These are phyloP conservation scores for Acronicta psi DNA, from an alignment of 2,888 invertebrate genomes.

Conservation along the genomic window DNA sequence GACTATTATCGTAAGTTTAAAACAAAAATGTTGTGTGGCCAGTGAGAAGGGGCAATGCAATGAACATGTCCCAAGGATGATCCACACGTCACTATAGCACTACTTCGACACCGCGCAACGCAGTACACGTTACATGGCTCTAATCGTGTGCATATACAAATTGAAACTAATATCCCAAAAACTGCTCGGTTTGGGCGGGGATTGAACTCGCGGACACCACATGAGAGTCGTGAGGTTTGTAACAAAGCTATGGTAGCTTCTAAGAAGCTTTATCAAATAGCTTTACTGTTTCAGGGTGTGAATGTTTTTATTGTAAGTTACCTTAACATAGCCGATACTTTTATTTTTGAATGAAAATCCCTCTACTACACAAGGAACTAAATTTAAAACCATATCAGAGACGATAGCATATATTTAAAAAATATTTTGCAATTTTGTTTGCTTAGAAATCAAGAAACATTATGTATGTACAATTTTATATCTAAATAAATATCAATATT, in stretches of 20 bases:
- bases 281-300: neutral
- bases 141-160: constrained; percentile 73
- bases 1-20: neutral
- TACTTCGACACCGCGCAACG: constrained; percentile 77
- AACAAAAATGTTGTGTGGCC: constrained; percentile 55
- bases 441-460: too few relatives aligned
- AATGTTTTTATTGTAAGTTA: neutral
- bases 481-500: too few relatives aligned
- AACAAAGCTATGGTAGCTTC: constrained; percentile 13
- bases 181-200: constrained; percentile 1
- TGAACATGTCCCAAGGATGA: constrained; percentile 29
- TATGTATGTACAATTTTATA: too few relatives aligned
- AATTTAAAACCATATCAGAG: too few relatives aligned
- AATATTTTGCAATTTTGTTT: too few relatives aligned
- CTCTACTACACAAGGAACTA: too few relatives aligned
- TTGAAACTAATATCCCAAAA: constrained; percentile 7
- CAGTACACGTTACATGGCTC: constrained; percentile 70
- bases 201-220: constrained; percentile 42
- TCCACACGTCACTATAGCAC: constrained; percentile 69
- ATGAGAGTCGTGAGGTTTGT: neutral
- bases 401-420: too few relatives aligned
- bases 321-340: too few relatives aligned
- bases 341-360: too few relatives aligned
- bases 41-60: constrained; percentile 41
- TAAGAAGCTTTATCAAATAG: neutral